A percentile compares a stretch with the other conserved stretches of the same genome.
Conservation (phyloP, 2,113 vertebrate genomes). For the Tautogolabrus adspersus region DNA sequence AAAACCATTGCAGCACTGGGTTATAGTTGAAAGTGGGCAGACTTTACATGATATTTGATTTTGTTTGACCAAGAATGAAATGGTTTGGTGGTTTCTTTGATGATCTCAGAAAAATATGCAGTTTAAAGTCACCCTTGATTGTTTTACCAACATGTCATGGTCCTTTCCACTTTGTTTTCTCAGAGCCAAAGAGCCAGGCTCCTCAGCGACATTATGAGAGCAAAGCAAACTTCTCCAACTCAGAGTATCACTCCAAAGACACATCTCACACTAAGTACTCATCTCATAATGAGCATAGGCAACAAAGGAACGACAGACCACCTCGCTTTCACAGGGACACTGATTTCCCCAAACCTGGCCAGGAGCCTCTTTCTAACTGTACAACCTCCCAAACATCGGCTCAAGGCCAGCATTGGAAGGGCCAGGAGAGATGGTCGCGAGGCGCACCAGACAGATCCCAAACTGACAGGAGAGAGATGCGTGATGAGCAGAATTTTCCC, state of each 20-base stretch:
- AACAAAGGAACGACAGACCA: slow-evolving; percentile 90
- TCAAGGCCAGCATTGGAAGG: slow-evolving; percentile 83
- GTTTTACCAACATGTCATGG: background rate
- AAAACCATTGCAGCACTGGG: background rate
- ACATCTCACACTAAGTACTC: slow-evolving; percentile 83
- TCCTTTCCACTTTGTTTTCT: slow-evolving; percentile 50
- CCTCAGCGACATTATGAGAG: slow-evolving; percentile 84
- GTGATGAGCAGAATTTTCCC: slow-evolving; percentile 55
- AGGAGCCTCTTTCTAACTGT: slow-evolving; percentile 81
- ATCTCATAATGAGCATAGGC: slow-evolving; percentile 87
- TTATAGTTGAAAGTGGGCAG: background rate
- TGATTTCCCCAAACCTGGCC: slow-evolving; percentile 87
- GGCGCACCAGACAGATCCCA: slow-evolving; percentile 79
- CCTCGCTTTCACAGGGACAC: slow-evolving; percentile 94
- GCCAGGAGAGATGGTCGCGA: slow-evolving; percentile 72
- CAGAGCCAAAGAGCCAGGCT: slow-evolving; percentile 90
- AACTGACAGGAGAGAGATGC: slow-evolving; percentile 76
- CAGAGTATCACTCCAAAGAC: slow-evolving; percentile 87
- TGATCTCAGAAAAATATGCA: too few species aligned
- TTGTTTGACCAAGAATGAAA: background rate
- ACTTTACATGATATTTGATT: background rate
- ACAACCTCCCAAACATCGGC: slow-evolving; percentile 71
- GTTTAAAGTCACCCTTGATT: too few species aligned
- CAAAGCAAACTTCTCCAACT: slow-evolving; percentile 80
- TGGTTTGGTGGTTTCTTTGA: background rate